Conservation (phyloP, 2,113 vertebrate species). For the Cichladusa arquata region DNA sequence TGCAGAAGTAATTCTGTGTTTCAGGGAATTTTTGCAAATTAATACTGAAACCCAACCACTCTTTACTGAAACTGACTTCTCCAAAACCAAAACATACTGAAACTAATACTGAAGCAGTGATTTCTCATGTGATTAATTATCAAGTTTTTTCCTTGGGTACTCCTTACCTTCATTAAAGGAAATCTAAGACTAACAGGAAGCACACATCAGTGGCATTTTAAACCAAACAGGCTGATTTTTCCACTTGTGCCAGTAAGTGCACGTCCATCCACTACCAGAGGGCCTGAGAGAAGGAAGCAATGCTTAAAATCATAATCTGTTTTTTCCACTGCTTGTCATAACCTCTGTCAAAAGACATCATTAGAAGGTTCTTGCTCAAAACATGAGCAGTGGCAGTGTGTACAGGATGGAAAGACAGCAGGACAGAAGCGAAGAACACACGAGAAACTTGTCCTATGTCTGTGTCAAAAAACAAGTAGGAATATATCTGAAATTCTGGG, state of each 20-base stretch:
- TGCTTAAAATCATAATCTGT: background rate
- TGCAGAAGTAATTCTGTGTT: background rate
- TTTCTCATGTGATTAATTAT: background rate
- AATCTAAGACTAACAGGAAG: background rate
- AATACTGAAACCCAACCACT: background rate
- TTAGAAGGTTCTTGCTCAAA: background rate
- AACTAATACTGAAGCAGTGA: background rate
- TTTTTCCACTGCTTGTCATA: background rate
- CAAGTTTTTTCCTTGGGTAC: background rate
- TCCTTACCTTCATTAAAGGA: background rate
- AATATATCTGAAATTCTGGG: background rate
- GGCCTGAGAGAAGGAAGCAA: background rate
- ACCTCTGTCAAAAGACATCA: background rate
- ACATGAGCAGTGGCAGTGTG: background rate
- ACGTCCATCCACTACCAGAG: fast-evolving
- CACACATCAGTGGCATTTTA: background rate
- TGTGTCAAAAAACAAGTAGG: background rate
- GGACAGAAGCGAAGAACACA: background rate
- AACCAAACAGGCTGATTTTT: background rate
- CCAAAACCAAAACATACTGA: background rate
- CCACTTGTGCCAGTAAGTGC: background rate
- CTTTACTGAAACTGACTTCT: background rate
- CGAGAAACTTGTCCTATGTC: background rate
- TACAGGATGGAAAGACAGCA: background rate
- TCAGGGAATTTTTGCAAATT: background rate